Base-by-base conservation (phyloP, 2,888 invertebrate species). In the Leucania comma region DNA sequence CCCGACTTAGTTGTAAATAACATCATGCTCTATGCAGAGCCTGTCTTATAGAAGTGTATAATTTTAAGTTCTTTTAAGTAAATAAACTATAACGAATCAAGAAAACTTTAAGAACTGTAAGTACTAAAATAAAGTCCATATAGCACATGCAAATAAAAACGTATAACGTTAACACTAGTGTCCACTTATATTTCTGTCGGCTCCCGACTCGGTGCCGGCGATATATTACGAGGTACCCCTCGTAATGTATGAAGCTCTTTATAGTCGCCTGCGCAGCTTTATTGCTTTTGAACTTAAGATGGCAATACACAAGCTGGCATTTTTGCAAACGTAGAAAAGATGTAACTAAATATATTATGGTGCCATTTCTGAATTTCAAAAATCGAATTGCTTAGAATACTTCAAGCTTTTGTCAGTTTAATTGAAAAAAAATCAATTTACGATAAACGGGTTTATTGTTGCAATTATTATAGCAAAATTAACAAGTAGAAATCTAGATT, bases 191-290 rank as follows among this genome's bases (percentile, higher is more conserved):
- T 88, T 85, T 82, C 80, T 81, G 80, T 79, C 80, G 72, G 87
- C 89, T 87, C 88, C 89, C 79, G 85, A 68, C 77, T 72, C 76
- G 67, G 86, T 85, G 77, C 85, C 76, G 54, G 67, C 72, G 74
- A 85, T 78, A 68, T 83, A 85, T 75, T 72, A 85, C 85, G 68
- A 76, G 71, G 74, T 81, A 85, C 83, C 74, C 85, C 85, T 90
- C 91, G 87, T 90, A 91, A 90, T 81, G 87, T 88, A 88, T 87
- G 81, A 85, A 83, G 83, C 85, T 86, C 83, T 89, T 89, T 89
- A 89, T 88, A 86, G 85, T 78, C 82, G 86, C 86, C 75, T 82
- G 87, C 84, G 86, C 86, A 83, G 80, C 83, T 91, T 91, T 91
- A 90, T 90, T 90, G 88, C 87, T 51, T 46, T 61, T 54, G 56